These are phyloP conservation scores for Mimachlamys varia DNA, from an alignment of 2,888 invertebrate genomes.

Conservation along the genomic window DNA sequence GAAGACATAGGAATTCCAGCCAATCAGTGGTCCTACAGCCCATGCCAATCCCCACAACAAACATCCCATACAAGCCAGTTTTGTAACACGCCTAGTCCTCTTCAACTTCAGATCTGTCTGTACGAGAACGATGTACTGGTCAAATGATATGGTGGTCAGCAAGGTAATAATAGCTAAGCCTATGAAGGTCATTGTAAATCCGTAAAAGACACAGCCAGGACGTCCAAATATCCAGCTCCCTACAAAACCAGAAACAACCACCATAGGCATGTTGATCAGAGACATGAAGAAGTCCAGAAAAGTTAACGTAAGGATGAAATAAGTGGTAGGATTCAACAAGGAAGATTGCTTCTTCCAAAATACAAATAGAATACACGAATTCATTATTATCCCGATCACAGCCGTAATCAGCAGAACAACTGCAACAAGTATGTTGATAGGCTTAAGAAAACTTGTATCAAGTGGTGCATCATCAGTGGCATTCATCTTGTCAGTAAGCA, in stretches of 20 bases:
- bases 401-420: background rate
- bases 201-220: constrained; percentile 32
- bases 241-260: background rate
- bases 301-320: background rate
- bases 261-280: background rate
- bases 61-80: background rate
- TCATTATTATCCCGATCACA: background rate
- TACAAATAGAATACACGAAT: background rate
- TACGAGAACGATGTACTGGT: constrained; percentile 28
- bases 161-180: background rate
- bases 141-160: constrained; percentile 34
- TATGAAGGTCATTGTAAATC: constrained; percentile 24
- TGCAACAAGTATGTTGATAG: background rate
- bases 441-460: background rate
- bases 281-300: background rate
- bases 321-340: background rate
- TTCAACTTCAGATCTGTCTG: background rate
- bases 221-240: background rate
- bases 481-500: background rate
- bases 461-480: background rate
- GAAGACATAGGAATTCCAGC: background rate
- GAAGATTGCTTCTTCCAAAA: background rate
- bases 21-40: background rate
- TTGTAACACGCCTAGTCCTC: background rate
- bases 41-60: background rate